Evolutionary conservation across 1,140 invertebrate species (phyloP), one percentile per base, ranked within the genome.

Genomic region (Paracyclopina nana): DNA sequence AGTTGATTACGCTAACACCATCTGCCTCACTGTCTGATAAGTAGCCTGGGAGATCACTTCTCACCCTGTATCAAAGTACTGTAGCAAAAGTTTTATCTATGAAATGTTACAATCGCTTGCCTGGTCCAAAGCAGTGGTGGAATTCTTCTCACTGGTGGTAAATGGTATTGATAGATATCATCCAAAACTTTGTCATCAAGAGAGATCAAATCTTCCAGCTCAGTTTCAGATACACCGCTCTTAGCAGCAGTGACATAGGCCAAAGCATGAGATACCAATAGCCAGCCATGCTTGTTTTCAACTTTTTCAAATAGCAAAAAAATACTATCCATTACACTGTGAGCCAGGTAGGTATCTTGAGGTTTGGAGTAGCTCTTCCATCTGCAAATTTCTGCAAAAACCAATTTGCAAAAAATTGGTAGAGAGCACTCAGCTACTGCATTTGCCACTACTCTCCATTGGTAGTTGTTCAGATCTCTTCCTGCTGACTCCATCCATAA

Each of bases 121-220:
- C n/a, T 70, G 0, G 90, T 96, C 91, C 91, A 96, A 0, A 96
- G 68, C 5, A 96, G 62, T 0, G 91, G 91, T 2, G 92, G 91
- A 48, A 96, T 96, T 49, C 91, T 70, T 38, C 91, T 68, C 0
- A 92, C 87, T 0, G 91, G 91, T 1, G 91, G 91, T 60, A 96
- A 72, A 71, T 96, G 88, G 61, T 96, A 96, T 62, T 98, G 92
- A 60, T 96, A 98, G 0, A 98, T 90, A 60, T 98, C 92, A 60
- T 97, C 92, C 38, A 98, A 64, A 18, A 67, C 82, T 61, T 80
- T 83, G 64, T 96, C 87, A 58, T 94, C 88, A 42, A 95, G 60
- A 0, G 87, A 92, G 54, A 95, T 91, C 6, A 92, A 66, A 69
- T 95, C 88, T 65, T 94, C 88, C 0, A 94, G 65, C 62, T 95